phyloP scores from a whole-genome alignment of 2,113 vertebrate species.

The Semnornis frantzii region DNA sequence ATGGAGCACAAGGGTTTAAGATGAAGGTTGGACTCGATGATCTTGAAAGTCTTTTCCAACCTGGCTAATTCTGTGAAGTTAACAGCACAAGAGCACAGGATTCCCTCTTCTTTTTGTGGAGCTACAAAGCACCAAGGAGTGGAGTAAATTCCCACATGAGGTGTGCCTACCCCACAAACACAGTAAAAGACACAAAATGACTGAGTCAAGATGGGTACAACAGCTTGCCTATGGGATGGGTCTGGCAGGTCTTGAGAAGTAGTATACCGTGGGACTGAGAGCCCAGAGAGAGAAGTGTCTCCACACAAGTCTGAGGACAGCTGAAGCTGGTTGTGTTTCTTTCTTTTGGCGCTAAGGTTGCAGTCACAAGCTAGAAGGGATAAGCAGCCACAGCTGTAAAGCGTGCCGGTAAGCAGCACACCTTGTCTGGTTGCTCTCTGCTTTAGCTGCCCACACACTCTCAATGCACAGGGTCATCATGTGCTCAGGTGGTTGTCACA shows the following conservation, averaged over 20 bases:
- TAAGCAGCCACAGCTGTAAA: background rate
- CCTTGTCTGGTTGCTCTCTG: background rate
- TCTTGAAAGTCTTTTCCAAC: too few species aligned
- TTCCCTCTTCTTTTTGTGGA: background rate
- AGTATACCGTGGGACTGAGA: background rate
- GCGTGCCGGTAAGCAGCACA: background rate
- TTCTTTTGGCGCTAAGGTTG: background rate
- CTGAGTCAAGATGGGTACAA: fast-evolving
- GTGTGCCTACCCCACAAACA: background rate
- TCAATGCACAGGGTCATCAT: background rate
- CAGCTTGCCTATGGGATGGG: background rate
- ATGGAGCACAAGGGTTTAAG: background rate
- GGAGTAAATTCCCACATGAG: background rate
- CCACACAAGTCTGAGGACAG: background rate
- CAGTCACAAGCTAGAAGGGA: background rate
- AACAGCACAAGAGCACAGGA: background rate
- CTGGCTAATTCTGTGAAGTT: background rate
- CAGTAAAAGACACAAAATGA: background rate
- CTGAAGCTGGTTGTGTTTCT: background rate
- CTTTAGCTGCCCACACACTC: background rate
- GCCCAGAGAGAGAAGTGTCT: background rate
- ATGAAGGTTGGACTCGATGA: background rate
- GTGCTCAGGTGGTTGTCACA: background rate
- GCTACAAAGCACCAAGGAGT: background rate
- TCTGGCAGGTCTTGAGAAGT: background rate